Percentiles rank a stretch among this genome's conserved stretches.
Conservation (phyloP, 1,140 invertebrate species). For the Hesperophylax magnus region DNA sequence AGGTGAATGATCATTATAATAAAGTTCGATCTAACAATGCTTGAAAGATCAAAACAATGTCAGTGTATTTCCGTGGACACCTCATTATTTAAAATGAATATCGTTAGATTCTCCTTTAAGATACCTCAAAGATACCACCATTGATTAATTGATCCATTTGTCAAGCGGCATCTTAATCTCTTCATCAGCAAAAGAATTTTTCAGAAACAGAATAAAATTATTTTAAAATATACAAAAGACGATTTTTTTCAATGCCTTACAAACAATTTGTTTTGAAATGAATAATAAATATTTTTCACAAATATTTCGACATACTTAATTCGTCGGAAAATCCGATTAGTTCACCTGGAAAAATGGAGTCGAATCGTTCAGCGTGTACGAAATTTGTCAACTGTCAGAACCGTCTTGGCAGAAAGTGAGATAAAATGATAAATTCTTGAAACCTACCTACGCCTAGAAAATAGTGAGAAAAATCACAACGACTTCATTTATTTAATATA, state of each 20-base stretch:
- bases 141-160: constrained; percentile 8
- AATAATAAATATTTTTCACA: constrained; percentile 5
- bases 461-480: too few relatives aligned
- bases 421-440: background rate
- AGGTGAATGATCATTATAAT: too few relatives aligned
- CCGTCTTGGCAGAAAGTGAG: constrained; percentile 2
- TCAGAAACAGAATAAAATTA: background rate
- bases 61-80: background rate
- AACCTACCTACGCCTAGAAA: too few relatives aligned
- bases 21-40: background rate
- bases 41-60: background rate
- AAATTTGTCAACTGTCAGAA: constrained; percentile 32
- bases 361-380: background rate
- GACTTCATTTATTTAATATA: too few relatives aligned
- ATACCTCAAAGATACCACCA: background rate
- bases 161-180: background rate
- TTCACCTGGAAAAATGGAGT: constrained; percentile 26
- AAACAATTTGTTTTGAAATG: background rate
- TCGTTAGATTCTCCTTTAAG: too few relatives aligned
- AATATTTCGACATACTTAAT: constrained; percentile 16
- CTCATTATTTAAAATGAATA: background rate
- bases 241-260: background rate
- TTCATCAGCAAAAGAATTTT: background rate
- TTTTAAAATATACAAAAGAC: background rate
- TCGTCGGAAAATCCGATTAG: constrained; percentile 6